A percentile compares a stretch with the other conserved stretches of the same genome.
Evolutionary conservation across 2,797 vertebrate species (phyloP).

Genomic region (Girardinus metallicus): DNA sequence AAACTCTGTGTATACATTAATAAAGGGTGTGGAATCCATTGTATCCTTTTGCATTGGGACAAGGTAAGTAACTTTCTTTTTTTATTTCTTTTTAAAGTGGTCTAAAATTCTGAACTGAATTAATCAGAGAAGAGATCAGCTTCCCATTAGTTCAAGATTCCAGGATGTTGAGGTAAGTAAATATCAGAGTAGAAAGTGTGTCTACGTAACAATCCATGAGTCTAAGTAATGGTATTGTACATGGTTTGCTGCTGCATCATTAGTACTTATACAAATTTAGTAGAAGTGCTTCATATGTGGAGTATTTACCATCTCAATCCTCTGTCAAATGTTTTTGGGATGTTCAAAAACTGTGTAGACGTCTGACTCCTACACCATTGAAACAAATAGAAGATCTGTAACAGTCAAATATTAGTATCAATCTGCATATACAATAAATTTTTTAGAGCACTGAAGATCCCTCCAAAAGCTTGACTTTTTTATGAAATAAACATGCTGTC

Average conservation of each 20-base stretch:
- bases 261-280: background rate
- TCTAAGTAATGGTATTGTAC: background rate
- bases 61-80: background rate
- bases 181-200: no score
- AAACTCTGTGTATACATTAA: background rate
- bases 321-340: background rate
- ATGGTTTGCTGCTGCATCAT: background rate
- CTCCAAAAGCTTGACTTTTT: no score
- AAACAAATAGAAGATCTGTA: no score
- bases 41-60: background rate
- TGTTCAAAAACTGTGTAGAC: background rate
- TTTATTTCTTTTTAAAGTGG: background rate
- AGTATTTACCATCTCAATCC: background rate
- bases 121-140: background rate
- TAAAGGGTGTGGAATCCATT: background rate
- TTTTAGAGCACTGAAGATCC: no score
- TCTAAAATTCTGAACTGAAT: no score
- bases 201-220: background rate
- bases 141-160: no score
- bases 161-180: no score
- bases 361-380: background rate
- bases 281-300: background rate
- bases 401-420: no score
- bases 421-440: no score
- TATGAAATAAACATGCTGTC: no score